Base-by-base conservation (phyloP, 2,113 vertebrate genomes). In the Lamprotornis superbus region DNA sequence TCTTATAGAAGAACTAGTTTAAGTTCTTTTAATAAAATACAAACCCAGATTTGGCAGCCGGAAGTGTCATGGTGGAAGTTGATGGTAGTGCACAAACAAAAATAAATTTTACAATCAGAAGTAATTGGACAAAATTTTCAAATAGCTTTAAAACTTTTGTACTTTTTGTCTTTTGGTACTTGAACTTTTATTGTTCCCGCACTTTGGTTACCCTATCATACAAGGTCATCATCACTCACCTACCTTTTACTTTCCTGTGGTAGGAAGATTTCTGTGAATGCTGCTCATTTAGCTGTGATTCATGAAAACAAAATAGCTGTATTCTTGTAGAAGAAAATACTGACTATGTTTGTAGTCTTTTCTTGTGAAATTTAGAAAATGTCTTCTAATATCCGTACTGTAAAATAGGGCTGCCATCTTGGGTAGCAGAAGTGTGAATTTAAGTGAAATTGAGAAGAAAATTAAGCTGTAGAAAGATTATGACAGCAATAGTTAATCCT, bases 391-490 rank as follows among this genome's bases (percentile, higher is more conserved):
- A 52, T 25, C 8, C 67, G 1, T 78, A 28, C 17, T 56, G 44
- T 81, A 81, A 89, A 78, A 42, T 16, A 33, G 30, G 33, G 12
- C 19, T 87, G 12, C 60, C 23, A 28, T 56, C 42, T 70, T 83
- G 28, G 14, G 27, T 76, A 84, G 28, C 14, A 67, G 10, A 64
- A 44, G 18, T 53, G 44, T 83, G 61, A 92, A 87, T 82, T 79
- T 78, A 92, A 81, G 23, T 89, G 57, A 67, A 87, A 83, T 18
- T 87, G 42, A 73, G 63, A 94, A 82, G 52, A 78, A 94, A 94
- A 89, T 46, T 37, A 31, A 89, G 37, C 39, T 83, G 50, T 69
- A 68, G 55, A 86, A 88, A 53, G 46, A 69, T 84, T 80, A 76
- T 68, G 78, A 65, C 47, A 87, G 52, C 61, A 83, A 7, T 89